Evolutionary conservation across 2,888 invertebrate species (phyloP), one percentile per base, ranked within the genome.

Genomic region (Phengaris alcon): DNA sequence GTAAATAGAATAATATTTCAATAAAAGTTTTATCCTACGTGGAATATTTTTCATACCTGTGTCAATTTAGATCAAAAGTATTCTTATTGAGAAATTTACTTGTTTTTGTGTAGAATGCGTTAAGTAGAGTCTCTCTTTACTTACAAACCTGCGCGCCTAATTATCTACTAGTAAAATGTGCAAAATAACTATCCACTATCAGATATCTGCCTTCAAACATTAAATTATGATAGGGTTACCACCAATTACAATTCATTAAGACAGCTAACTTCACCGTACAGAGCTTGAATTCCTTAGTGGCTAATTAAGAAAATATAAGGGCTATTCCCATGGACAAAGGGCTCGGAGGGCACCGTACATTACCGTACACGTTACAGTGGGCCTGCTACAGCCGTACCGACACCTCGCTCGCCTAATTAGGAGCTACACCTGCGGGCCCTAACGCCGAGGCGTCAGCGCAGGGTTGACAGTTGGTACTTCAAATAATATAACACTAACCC

Each of bases 361-460:
- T 85, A 83, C 83, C 81, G 74, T 82, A 84, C 87, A 85, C 85
- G 90, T 87, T 87, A 88, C 87, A 88, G 88, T 88, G 87, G 89
- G 84, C 68, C 88, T 83, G 84, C 81, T 77, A 93, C 93, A 93
- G 79, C 85, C 86, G 86, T 90, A 86, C 88, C 88, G 86, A 93
- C 93, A 93, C 93, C 89, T 91, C 82, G 84, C 83, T 82, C 83
- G 84, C 88, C 92, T 92, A 93, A 93, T 93, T 93, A 91, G 90
- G 88, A 80, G 87, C 87, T 75, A 75, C 90, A 86, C 87, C 88
- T 87, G 85, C 85, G 85, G 84, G 84, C 80, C 79, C 85, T 86
- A 86, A 86, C 86, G 84, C 86, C 85, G 77, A 80, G 84, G 81
- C 81, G 83, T 84, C 84, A 80, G 82, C 12, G 8, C 83, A 91